Percentiles rank a stretch among this genome's conserved stretches.
These are phyloP conservation scores for Gallinago jamesoni DNA, from an alignment of 2,113 vertebrate genomes.

Conservation along the genomic window DNA sequence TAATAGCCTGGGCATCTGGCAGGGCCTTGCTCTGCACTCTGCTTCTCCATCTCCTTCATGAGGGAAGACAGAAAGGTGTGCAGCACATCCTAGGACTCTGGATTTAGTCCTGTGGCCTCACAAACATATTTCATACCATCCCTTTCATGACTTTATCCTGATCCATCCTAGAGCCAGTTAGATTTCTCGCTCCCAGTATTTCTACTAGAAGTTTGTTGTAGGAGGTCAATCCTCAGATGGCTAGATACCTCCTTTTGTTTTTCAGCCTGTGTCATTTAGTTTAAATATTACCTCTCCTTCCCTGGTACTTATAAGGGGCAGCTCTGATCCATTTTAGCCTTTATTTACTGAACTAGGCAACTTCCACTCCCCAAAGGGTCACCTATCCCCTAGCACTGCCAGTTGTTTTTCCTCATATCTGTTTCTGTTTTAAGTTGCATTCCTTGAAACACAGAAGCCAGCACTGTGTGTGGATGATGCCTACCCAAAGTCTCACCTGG, in stretches of 20 bases:
- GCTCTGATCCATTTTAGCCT: not conserved
- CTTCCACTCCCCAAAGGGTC: rapidly evolving
- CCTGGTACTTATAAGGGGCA: not conserved
- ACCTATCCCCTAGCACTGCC: not conserved
- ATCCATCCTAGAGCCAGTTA: not conserved
- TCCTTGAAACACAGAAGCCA: not conserved
- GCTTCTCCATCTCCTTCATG: rapidly evolving
- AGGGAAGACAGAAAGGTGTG: not conserved
- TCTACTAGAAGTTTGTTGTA: not conserved
- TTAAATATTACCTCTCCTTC: not conserved
- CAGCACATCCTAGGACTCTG: no score
- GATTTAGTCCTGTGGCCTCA: not conserved
- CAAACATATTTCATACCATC: not conserved
- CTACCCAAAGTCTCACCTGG: not conserved
- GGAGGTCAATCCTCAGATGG: not conserved
- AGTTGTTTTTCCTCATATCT: not conserved
- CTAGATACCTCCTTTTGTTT: not conserved
- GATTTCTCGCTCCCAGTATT: not conserved
- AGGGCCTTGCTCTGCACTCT: not conserved
- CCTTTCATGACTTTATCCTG: not conserved
- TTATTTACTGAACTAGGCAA: not conserved
- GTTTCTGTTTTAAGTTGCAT: not conserved
- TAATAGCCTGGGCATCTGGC: rapidly evolving
- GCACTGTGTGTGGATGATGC: not conserved
- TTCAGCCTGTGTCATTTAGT: not conserved